Base-by-base conservation (phyloP, 2,797 vertebrate species). In the Petrocephalus schoutedeni region DNA sequence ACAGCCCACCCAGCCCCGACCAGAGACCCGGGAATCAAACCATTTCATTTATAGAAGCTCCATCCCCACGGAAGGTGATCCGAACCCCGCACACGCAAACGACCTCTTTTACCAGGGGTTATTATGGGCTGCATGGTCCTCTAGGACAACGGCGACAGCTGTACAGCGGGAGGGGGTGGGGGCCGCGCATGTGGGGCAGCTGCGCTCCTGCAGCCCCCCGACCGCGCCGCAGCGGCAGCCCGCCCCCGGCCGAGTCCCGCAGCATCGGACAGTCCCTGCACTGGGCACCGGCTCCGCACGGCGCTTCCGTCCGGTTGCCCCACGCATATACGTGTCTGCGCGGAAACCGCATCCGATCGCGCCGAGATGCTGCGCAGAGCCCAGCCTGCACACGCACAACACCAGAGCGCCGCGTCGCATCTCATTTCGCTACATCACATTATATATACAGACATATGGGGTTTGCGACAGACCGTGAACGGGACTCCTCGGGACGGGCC, bases 391-490 rank as follows among this genome's bases (percentile, higher is more conserved):
- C 71, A 77, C 12, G 2, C 12, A 45, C n/a, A 77, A 77, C 71
- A 77, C 71, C 45, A 77, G 16, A 41, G 71, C 71, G 16, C 36
- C 71, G 71, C 36, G n/a, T 45, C 36, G 36, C 36, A 45, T 19
- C 16, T 77, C 3, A 45, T 77, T 77, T 77, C 5, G 71, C 16
- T 9, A 77, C 45, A 41, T 77, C 45, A 49, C 2, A 71, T 9
- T 67, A 53, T 5, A 82, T 54, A 21, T n/a, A 36, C 54, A 57
- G 21, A 74, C 61, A 56, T 14, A 28, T 28, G 28, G 3, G 88
- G 12, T 2, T 61, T 51, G 95, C 93, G 89, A 94, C 94, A 93
- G 92, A 86, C 80, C 51, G 89, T 89, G 59, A 89, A 90, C 2
- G 67, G 61, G 32, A 90, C 87, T 88, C 87, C 88, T 87, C 61